Conservation (phyloP, 2,113 vertebrate species). For the Spea bombifrons region DNA sequence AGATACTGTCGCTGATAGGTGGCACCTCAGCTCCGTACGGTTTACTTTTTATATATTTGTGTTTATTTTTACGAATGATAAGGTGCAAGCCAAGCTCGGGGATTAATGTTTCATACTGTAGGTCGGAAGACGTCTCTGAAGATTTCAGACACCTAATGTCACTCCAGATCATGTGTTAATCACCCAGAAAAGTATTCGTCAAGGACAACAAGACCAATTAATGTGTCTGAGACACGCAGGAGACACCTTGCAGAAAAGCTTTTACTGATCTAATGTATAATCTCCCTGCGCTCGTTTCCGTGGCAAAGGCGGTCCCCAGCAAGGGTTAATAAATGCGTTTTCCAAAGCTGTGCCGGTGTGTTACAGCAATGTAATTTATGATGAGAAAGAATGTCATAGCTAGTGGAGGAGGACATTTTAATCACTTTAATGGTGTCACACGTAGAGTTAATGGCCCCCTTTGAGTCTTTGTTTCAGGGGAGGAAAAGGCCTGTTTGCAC, state of each 20-base stretch:
- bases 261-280: conserved; percentile 37
- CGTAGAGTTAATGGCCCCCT: conserved; percentile 59
- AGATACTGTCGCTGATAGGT: too few species aligned
- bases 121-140: background rate
- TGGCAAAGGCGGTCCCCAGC: conserved; percentile 24
- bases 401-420: conserved; percentile 62
- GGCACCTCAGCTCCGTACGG: too few species aligned
- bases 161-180: conserved; percentile 13
- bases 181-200: conserved; percentile 21
- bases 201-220: conserved; percentile 28
- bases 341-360: conserved; percentile 52
- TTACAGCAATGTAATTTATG: conserved; percentile 59
- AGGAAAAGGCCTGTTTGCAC: conserved; percentile 38
- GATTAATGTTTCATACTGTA: too few species aligned
- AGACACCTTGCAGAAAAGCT: conserved; percentile 32
- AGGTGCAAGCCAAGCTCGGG: too few species aligned
- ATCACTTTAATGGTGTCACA: conserved; percentile 60
- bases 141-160: background rate
- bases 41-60: too few species aligned
- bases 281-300: conserved; percentile 26
- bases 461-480: conserved; percentile 49
- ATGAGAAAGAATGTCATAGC: conserved; percentile 58
- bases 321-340: conserved; percentile 57
- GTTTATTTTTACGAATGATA: too few species aligned
- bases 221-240: conserved; percentile 22